Evolutionary conservation across 2,888 invertebrate species (phyloP).

Genomic region (Heteropelma amictum): DNA sequence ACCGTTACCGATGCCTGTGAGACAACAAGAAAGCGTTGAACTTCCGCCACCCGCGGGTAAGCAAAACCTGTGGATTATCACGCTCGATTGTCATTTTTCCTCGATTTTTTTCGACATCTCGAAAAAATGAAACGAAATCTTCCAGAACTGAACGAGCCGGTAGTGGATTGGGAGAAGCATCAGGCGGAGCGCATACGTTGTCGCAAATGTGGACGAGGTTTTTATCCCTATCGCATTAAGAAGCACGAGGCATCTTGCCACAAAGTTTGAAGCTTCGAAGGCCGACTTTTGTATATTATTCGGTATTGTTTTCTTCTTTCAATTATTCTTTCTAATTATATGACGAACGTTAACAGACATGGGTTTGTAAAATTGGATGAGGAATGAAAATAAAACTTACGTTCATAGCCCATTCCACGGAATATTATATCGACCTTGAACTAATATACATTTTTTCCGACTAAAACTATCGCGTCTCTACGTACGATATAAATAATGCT

Average conservation of each 20-base stretch:
- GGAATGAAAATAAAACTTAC: conserved; percentile 17
- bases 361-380: not conserved
- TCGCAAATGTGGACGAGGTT: conserved; percentile 25
- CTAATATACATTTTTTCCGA: conserved; percentile 44
- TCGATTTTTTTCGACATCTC: too few relatives aligned
- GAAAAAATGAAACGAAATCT: too few relatives aligned
- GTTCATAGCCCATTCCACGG: conserved; percentile 42
- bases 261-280: not conserved
- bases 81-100: too few relatives aligned
- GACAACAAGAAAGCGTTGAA: conserved; percentile 12
- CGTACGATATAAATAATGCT: conserved; percentile 48
- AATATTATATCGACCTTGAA: conserved; percentile 53
- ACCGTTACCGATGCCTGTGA: conserved; percentile 7
- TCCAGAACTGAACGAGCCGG: conserved; percentile 23
- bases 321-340: not conserved
- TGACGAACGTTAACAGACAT: not conserved
- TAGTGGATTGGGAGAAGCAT: conserved; percentile 42
- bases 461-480: conserved; percentile 49
- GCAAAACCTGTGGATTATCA: too few relatives aligned
- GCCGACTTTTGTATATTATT: not conserved
- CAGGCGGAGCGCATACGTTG: conserved; percentile 22
- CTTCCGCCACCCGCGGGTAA: conserved; percentile 26
- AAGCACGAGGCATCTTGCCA: conserved; percentile 31
- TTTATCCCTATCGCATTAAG: conserved; percentile 35
- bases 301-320: too few relatives aligned